A percentile compares a stretch with the other conserved stretches of the same genome.
Evolutionary conservation across 2,888 invertebrate genomes (phyloP).

Genomic region (Meghimatium bilineatum): DNA sequence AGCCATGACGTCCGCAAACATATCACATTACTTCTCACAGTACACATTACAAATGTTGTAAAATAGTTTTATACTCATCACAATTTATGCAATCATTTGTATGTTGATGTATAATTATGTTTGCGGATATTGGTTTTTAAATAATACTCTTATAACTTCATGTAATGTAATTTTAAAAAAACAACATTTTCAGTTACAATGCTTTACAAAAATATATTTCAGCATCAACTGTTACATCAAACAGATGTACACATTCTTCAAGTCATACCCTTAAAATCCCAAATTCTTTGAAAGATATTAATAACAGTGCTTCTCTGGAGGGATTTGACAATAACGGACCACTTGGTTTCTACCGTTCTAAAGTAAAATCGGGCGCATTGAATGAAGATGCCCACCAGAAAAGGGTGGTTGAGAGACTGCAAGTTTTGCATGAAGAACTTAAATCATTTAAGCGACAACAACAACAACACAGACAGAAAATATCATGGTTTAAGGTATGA

Average conservation of each 20-base stretch:
- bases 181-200: neutral
- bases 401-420: conserved; percentile 83
- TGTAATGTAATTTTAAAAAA: neutral
- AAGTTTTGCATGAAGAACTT: conserved; percentile 84
- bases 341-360: conserved; percentile 63
- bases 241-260: neutral
- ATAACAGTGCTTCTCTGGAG: neutral
- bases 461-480: conserved; percentile 70
- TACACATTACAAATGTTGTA: no score
- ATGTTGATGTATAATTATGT: neutral
- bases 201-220: neutral
- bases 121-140: neutral
- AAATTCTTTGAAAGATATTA: neutral
- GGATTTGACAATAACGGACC: conserved; percentile 53
- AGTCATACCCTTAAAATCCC: neutral
- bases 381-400: conserved; percentile 85
- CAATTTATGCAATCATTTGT: neutral
- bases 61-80: neutral
- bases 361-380: conserved; percentile 80
- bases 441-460: conserved; percentile 80
- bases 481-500: conserved; percentile 44
- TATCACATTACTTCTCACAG: no score
- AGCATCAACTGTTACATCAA: neutral
- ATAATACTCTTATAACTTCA: neutral
- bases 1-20: no score